These are phyloP conservation scores for Haliclona indistincta DNA, from an alignment of 37 sponge, comb jelly and placozoan species.

Conservation along the genomic window DNA sequence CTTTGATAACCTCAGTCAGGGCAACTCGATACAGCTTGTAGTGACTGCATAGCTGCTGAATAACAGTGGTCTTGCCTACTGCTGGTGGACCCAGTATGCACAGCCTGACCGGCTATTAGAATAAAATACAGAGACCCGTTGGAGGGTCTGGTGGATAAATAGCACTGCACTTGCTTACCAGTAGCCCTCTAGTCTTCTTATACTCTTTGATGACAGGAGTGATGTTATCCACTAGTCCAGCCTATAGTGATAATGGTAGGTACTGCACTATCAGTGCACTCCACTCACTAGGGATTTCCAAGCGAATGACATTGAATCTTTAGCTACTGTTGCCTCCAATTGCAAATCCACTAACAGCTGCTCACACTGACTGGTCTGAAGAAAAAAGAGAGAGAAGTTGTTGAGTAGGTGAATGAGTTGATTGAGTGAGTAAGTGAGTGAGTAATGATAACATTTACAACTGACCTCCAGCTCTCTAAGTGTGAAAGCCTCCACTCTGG, in stretches of 20 bases:
- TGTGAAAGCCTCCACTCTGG: slow-evolving; percentile 75
- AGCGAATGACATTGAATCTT: slow-evolving; percentile 71
- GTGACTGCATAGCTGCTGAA: slow-evolving; percentile 76
- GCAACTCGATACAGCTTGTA: slow-evolving; percentile 94
- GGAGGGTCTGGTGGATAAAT: neutral
- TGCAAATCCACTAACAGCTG: slow-evolving; percentile 78
- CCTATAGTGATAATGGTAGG: slow-evolving; percentile 23
- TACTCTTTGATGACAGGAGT: slow-evolving; percentile 65
- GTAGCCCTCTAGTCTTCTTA: slow-evolving; percentile 76
- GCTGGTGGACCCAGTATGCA: slow-evolving; percentile 93
- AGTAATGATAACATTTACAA: neutral
- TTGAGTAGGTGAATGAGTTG: neutral
- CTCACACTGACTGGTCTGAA: slow-evolving; percentile 74
- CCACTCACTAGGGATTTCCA: slow-evolving; percentile 77
- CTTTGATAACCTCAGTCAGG: slow-evolving; percentile 81
- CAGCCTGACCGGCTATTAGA: slow-evolving; percentile 63
- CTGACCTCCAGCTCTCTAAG: slow-evolving; percentile 70
- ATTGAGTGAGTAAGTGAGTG: neutral
- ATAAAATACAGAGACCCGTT: neutral
- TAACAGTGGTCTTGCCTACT: slow-evolving; percentile 76
- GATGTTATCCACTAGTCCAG: slow-evolving; percentile 84
- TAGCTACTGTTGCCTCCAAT: slow-evolving; percentile 74
- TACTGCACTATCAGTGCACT: neutral
- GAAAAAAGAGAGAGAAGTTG: slow-evolving; percentile 3
- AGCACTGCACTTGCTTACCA: slow-evolving; percentile 37